Base-by-base conservation (phyloP, 2,113 vertebrate genomes). In the Proteles cristata region DNA sequence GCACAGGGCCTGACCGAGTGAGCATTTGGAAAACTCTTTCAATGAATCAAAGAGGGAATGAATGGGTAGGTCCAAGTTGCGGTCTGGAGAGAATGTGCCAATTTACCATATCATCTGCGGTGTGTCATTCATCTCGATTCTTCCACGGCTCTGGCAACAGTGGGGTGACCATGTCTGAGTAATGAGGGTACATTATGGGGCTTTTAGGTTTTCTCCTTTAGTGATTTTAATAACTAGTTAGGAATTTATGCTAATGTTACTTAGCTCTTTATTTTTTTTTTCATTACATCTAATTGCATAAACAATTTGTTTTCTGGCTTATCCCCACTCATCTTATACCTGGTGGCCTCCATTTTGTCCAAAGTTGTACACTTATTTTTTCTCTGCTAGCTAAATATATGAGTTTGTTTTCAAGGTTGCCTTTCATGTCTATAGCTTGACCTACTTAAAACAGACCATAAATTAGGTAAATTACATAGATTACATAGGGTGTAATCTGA, bases 221-320 rank as follows among this genome's bases (percentile, higher is more conserved):
- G 65, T 93, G 65, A 76, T 33, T 88, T 95, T 87, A 35, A 28
- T 50, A 94, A 65, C 28, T 48, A 88, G n/a, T 48, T 83, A 83
- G 63, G 28, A 93, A 48, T 92, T 69, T 69, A 39, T 19, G 26
- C 39, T 53, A 14, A 74, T 74, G 61, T 79, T 69, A 88, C n/a
- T 96, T 93, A 88, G 12, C n/a, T 81, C n/a, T 85, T 88, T 73
- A 28, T 77, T 39, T 77, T 76, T 89, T 89, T 39, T 58, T 48
- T 28, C 25, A 84, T 71, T 76, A 33, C n/a, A 69, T 92, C 16
- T 81, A 90, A 71, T 94, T 84, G 43, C 33, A 43, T 28, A 79
- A 95, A 89, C 14, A 77, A 2, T 23, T 68, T 86, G 19, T 71
- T 80, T 92, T 79, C 76, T 73, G 39, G n/a, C 1, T 68, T 68